Evolutionary conservation across 2,797 vertebrate species (phyloP).

Genomic region (Myripristis jacobus): DNA sequence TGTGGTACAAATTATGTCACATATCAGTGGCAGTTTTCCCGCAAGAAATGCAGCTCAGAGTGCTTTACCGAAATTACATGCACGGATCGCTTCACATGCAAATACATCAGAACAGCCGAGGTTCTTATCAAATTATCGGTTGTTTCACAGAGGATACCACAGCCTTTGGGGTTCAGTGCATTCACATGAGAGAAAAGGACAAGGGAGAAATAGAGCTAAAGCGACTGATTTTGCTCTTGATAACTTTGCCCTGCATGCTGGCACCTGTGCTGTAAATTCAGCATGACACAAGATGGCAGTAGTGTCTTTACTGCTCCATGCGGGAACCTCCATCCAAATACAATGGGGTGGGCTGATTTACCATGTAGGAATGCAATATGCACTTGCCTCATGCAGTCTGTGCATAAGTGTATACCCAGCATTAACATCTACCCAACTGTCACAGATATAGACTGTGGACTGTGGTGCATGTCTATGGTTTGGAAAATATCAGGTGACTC

Average conservation of each 20-base stretch:
- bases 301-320: conserved; percentile 21
- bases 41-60: no score
- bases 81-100: no score
- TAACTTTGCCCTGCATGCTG: not conserved
- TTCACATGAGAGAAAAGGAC: not conserved
- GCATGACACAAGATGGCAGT: conserved; percentile 69
- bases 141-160: no score
- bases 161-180: not conserved
- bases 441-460: no score
- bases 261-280: conserved; percentile 24
- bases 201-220: not conserved
- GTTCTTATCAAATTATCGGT: not conserved
- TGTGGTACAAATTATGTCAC: not conserved
- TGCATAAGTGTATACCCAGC: not conserved
- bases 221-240: not conserved
- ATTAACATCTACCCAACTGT: no score
- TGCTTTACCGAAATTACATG: no score
- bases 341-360: not conserved
- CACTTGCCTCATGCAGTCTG: not conserved
- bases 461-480: not conserved
- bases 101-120: no score
- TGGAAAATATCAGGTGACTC: not conserved
- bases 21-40: no score
- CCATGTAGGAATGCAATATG: not conserved
- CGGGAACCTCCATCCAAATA: not conserved